phyloP scores from a whole-genome alignment of 2,888 invertebrate genomes.

The Parascotia fuliginaria region DNA sequence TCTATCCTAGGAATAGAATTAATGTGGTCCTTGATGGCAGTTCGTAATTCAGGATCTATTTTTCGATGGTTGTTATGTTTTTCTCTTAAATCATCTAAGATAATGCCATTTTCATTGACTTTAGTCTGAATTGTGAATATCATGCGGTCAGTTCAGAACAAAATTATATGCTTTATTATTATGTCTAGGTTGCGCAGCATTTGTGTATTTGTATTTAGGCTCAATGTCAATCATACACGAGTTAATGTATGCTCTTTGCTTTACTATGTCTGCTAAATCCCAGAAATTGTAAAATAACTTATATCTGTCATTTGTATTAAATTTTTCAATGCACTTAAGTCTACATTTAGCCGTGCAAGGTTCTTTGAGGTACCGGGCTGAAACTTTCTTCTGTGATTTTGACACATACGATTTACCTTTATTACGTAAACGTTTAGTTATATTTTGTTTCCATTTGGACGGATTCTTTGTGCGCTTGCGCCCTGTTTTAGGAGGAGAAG shows the following conservation, averaged over 20 bases:
- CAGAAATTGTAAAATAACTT: no score
- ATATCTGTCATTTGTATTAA: background rate
- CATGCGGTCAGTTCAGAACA: background rate
- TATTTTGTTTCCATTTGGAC: background rate
- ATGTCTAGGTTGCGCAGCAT: no score
- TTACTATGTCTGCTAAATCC: background rate
- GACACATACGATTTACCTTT: background rate
- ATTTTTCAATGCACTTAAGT: background rate
- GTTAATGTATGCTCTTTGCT: background rate
- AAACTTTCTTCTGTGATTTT: background rate
- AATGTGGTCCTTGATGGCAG: background rate
- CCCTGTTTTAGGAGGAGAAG: no score
- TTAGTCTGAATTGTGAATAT: background rate
- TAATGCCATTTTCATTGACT: background rate
- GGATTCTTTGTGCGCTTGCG: no score
- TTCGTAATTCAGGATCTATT: background rate
- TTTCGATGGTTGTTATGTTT: background rate
- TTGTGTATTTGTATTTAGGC: background rate
- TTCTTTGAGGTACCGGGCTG: background rate
- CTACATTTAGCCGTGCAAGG: background rate
- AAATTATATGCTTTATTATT: background rate
- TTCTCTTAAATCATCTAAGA: background rate
- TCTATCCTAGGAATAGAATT: background rate
- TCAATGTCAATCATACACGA: background rate
- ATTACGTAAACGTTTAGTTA: background rate